Evolutionary conservation across 1,140 invertebrate species (phyloP), one percentile per base, ranked within the genome.

Genomic region (Trachymyrmex septentrionalis): DNA sequence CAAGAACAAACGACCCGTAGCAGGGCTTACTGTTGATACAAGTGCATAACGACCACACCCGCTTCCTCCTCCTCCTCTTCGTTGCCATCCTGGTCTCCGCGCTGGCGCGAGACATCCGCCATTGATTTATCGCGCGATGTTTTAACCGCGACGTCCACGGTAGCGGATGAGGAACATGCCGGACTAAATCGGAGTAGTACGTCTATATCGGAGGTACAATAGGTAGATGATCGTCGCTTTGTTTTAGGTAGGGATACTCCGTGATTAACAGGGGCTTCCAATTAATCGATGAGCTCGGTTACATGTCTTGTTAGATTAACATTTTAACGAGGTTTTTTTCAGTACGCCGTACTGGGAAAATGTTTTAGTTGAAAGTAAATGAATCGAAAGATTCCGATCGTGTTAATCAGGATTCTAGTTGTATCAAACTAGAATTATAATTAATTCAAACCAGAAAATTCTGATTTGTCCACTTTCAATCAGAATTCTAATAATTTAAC

Each of bases 51-150:
- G 81, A 86, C 66, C 77, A 77, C 57, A 89, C 75, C 61, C 44
- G 44, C 64, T 24, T 85, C 67, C 77, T 66, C 66, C 44, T 66
- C 66, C 44, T 69, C 55, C 61, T 59, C 21, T 44, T 27, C 44
- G 21, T 86, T 63, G 66, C 81, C 63, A 57, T 55, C 50, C 53
- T 72, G 72, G 77, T 78, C 63, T 66, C 77, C 76, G 57, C 69
- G 50, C 67, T 73, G 50, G 48, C 53, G 48, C 76, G 89, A 82
- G 82, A 86, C 75, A 76, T 87, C 67, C 71, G 71, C n/a, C 88
- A 93, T 92, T 93, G 91, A 92, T 92, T 93, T 92, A 91, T 91
- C 88, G 86, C 81, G 69, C 57, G 75, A 90, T 87, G 80, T 76
- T 87, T 90, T 87, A 90, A 87, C 78, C 88, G 53, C 77, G 77